Evolutionary conservation across 2,888 invertebrate genomes (phyloP).

Genomic region (Leucophenga maculata): DNA sequence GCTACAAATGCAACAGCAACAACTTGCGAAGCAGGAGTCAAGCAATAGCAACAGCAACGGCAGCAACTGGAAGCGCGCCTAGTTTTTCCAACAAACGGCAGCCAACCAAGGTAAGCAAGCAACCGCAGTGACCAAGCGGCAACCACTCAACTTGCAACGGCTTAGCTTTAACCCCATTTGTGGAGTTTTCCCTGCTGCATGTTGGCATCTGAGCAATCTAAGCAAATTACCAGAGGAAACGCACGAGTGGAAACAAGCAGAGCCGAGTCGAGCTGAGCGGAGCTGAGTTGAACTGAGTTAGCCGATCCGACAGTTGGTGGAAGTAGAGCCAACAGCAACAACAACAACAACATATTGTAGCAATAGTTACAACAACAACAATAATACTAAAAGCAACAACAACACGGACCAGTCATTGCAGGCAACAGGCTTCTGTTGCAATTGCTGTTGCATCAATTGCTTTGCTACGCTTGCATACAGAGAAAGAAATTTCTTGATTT

Average conservation of each 20-base stretch:
- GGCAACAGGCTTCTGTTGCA: constrained; percentile 17
- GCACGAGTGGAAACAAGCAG: constrained; percentile 53
- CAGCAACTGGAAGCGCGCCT: constrained; percentile 16
- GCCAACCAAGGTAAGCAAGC: background rate
- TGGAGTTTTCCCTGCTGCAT: constrained; percentile 39
- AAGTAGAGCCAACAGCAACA: background rate
- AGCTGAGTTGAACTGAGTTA: background rate
- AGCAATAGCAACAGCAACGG: constrained; percentile 14
- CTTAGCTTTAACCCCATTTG: constrained; percentile 49
- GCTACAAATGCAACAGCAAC: constrained; percentile 32
- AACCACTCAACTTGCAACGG: constrained; percentile 17
- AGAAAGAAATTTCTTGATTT: too few species aligned
- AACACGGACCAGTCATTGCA: constrained; percentile 1
- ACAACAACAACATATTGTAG: background rate
- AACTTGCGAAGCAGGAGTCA: constrained; percentile 24
- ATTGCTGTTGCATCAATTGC: constrained; percentile 31
- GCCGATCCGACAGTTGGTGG: constrained; percentile 28
- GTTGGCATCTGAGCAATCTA: constrained; percentile 54
- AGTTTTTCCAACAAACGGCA: constrained; percentile 10
- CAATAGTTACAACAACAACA: constrained; percentile 12
- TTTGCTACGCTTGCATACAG: background rate
- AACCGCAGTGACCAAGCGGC: background rate
- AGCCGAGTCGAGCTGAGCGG: background rate
- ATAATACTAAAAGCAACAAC: constrained; percentile 26
- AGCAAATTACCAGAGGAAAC: constrained; percentile 63